phyloP scores from a whole-genome alignment of 2,888 invertebrate species.

The Nesidiocoris tenuis region DNA sequence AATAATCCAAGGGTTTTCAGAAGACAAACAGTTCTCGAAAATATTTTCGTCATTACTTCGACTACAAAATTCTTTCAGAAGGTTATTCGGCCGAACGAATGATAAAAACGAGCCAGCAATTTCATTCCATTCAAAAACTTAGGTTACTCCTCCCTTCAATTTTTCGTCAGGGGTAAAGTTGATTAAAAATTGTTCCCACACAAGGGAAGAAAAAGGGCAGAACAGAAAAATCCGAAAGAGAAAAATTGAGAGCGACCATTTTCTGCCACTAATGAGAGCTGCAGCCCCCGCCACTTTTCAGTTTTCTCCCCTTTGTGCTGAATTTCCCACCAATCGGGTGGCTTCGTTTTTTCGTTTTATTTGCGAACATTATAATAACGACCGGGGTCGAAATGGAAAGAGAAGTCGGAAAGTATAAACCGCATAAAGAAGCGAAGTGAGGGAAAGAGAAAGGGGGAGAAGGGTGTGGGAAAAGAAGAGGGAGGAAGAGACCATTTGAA shows the following conservation, averaged over 20 bases:
- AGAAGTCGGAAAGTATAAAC: neutral
- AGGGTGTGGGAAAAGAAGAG: neutral
- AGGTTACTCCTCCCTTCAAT: neutral
- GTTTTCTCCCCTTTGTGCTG: slow-evolving; percentile 2
- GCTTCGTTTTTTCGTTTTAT: slow-evolving; percentile 24
- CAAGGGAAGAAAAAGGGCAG: slow-evolving; percentile 5
- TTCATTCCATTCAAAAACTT: neutral
- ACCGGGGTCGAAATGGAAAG: neutral
- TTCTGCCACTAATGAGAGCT: slow-evolving; percentile 34
- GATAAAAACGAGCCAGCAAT: neutral
- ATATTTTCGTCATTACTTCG: too few species aligned
- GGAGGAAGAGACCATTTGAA: slow-evolving; percentile 17
- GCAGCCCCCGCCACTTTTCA: neutral
- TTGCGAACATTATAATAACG: slow-evolving; percentile 38
- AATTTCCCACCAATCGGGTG: slow-evolving; percentile 35
- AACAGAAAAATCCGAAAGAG: neutral
- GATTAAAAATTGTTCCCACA: slow-evolving; percentile 23
- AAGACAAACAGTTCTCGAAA: too few species aligned
- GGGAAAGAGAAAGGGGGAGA: slow-evolving; percentile 1
- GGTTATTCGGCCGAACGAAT: neutral
- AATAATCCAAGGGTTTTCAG: too few species aligned
- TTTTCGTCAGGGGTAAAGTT: slow-evolving; percentile 9
- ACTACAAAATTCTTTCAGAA: too few species aligned
- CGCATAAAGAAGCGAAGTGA: neutral
- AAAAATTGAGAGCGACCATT: slow-evolving; percentile 14